phyloP scores from a whole-genome alignment of 2,888 invertebrate species.

The Diabrotica balteata region DNA sequence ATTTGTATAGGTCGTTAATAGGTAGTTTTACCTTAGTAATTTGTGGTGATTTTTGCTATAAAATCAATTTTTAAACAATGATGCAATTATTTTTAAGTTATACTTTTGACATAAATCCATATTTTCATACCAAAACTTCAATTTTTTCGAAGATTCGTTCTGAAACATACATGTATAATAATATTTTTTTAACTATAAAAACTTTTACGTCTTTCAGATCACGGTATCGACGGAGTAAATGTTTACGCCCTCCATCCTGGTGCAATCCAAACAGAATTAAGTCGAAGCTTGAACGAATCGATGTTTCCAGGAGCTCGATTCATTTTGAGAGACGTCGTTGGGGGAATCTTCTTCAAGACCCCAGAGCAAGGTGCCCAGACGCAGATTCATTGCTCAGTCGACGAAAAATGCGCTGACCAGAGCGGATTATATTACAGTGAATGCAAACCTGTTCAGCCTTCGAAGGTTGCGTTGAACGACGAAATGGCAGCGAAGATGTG shows the following conservation, averaged over 20 bases:
- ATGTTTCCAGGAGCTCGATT: slow-evolving; percentile 61
- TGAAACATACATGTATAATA: no score
- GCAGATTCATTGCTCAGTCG: slow-evolving; percentile 73
- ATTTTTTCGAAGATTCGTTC: no score
- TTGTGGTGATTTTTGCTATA: no score
- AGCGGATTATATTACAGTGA: slow-evolving; percentile 69
- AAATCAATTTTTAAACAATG: no score
- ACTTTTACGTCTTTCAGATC: slow-evolving; percentile 43
- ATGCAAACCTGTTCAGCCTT: slow-evolving; percentile 63
- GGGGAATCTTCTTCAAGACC: slow-evolving; percentile 35
- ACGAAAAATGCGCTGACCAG: slow-evolving; percentile 69
- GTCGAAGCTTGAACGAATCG: slow-evolving; percentile 66
- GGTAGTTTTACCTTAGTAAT: no score
- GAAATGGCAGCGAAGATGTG: slow-evolving; percentile 68
- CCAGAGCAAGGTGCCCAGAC: slow-evolving; percentile 73
- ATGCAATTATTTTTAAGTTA: no score
- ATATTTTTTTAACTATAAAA: no score
- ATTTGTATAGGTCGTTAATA: no score
- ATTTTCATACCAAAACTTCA: no score
- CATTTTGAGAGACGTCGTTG: slow-evolving; percentile 55
- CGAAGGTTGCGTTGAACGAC: slow-evolving; percentile 63
- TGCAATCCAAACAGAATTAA: slow-evolving; percentile 76
- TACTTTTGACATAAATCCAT: no score
- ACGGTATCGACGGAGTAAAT: slow-evolving; percentile 63
- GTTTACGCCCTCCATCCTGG: slow-evolving; percentile 79